Conservation (phyloP, 2,888 invertebrate species). For the Drosophila fulvimacula region DNA sequence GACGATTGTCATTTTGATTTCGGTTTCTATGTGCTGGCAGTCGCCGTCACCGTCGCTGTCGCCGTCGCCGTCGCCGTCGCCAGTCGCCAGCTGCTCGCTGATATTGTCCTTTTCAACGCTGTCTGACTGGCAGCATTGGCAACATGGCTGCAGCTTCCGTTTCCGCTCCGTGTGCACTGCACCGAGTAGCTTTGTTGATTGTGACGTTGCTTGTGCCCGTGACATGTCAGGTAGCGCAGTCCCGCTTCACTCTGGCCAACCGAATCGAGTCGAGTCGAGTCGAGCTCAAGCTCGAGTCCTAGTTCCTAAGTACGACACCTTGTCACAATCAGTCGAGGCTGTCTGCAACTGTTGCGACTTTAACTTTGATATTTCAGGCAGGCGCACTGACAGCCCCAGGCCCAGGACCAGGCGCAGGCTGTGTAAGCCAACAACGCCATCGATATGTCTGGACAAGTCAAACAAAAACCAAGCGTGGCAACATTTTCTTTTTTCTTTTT, state of each 20-base stretch:
- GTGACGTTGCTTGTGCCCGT: slow-evolving; percentile 14
- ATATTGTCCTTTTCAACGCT: neutral
- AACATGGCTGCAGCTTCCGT: slow-evolving; percentile 50
- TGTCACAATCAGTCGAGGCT: slow-evolving; percentile 38
- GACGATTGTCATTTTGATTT: slow-evolving; percentile 50
- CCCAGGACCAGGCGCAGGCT: neutral
- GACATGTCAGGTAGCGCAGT: slow-evolving; percentile 21
- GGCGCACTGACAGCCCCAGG: neutral
- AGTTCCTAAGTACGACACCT: slow-evolving; percentile 37
- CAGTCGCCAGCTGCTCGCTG: slow-evolving; percentile 29
- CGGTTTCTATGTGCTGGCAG: slow-evolving; percentile 45
- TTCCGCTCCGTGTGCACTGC: slow-evolving; percentile 47
- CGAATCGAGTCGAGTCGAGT: too few relatives aligned
- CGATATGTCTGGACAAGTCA: slow-evolving; percentile 52
- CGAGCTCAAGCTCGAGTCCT: slow-evolving; percentile 2
- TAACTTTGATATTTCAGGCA: slow-evolving; percentile 20
- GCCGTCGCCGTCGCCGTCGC: too few relatives aligned
- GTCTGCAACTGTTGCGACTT: slow-evolving; percentile 26
- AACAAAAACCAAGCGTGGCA: slow-evolving; percentile 34
- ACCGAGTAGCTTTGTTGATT: slow-evolving; percentile 58
- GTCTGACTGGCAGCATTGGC: slow-evolving; percentile 12
- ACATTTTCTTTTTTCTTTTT: slow-evolving; percentile 8
- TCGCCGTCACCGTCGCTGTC: too few relatives aligned
- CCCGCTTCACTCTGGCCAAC: slow-evolving; percentile 11
- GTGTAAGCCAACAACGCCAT: slow-evolving; percentile 32